phyloP scores from a whole-genome alignment of 2,888 invertebrate species.

The Rugalucina vietnamica region DNA sequence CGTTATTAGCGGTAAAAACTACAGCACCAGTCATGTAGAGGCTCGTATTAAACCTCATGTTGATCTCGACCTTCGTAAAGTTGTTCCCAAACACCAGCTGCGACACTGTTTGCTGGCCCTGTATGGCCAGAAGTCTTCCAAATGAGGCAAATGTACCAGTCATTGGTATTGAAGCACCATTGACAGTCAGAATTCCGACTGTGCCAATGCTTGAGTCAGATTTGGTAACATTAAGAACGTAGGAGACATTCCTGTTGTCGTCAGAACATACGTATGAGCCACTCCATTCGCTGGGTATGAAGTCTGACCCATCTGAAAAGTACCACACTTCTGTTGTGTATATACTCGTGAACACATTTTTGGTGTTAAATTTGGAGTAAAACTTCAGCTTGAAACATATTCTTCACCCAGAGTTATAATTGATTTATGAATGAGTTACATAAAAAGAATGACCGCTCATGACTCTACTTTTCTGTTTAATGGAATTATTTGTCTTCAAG shows the following conservation, averaged over 20 bases:
- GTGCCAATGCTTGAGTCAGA: constrained; percentile 41
- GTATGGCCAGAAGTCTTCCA: constrained; percentile 38
- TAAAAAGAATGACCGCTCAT: too few species aligned
- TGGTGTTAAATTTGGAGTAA: too few species aligned
- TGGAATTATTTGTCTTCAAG: too few species aligned
- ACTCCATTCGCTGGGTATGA: constrained; percentile 54
- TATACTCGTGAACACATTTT: too few species aligned
- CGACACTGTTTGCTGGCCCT: constrained; percentile 27
- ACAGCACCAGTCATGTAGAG: constrained; percentile 38
- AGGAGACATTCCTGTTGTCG: constrained; percentile 33
- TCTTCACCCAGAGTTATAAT: too few species aligned
- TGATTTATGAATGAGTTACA: too few species aligned
- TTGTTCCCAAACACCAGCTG: constrained; percentile 35
- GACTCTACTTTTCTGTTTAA: too few species aligned
- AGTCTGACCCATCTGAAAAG: constrained; percentile 33
- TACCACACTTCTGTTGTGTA: background rate
- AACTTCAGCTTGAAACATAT: too few species aligned
- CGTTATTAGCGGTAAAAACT: constrained; percentile 23
- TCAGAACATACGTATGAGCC: constrained; percentile 50
- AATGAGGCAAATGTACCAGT: constrained; percentile 45
- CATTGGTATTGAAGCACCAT: constrained; percentile 20
- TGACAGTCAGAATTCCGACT: constrained; percentile 35
- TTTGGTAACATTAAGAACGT: constrained; percentile 49
- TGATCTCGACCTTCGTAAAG: constrained; percentile 51
- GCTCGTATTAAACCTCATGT: constrained; percentile 37